Conservation (phyloP, 2,113 vertebrate species). For the Sylvia atricapilla region DNA sequence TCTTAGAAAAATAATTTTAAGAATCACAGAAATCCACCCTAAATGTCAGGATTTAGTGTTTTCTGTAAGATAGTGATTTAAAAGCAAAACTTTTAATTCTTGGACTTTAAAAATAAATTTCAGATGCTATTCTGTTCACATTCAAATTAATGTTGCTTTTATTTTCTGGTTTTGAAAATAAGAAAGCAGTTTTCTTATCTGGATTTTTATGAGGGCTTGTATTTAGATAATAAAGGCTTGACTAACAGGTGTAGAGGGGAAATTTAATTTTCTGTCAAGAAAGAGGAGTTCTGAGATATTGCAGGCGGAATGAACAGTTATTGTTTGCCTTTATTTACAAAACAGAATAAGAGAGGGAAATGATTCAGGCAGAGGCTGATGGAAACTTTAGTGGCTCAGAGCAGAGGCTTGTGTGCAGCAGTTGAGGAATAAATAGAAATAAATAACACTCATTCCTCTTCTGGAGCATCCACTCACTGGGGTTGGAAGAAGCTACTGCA, state of each 20-base stretch:
- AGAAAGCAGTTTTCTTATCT: not conserved
- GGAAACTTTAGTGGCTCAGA: not conserved
- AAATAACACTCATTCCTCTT: not conserved
- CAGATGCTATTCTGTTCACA: not conserved
- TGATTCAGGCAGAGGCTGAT: not conserved
- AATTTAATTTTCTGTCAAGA: not conserved
- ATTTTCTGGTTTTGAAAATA: not conserved
- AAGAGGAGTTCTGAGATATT: not conserved
- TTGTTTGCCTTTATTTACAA: not conserved
- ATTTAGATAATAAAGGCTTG: not conserved
- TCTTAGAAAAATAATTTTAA: not conserved
- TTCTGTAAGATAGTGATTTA: not conserved
- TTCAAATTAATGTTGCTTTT: not conserved
- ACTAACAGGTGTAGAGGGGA: not conserved
- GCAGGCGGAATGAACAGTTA: not conserved
- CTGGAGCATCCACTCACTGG: not conserved
- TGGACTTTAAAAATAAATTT: not conserved
- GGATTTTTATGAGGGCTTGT: not conserved
- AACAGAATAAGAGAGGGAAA: not conserved
- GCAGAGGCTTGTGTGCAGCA: not conserved
- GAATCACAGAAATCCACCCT: not conserved
- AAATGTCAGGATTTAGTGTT: not conserved
- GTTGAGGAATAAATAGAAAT: not conserved
- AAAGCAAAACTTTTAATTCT: not conserved
- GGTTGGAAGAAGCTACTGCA: not conserved